Percentiles rank a stretch among this genome's conserved stretches.
phyloP scores from a whole-genome alignment of 2,797 vertebrate species.

The Toxotes lorentzi region DNA sequence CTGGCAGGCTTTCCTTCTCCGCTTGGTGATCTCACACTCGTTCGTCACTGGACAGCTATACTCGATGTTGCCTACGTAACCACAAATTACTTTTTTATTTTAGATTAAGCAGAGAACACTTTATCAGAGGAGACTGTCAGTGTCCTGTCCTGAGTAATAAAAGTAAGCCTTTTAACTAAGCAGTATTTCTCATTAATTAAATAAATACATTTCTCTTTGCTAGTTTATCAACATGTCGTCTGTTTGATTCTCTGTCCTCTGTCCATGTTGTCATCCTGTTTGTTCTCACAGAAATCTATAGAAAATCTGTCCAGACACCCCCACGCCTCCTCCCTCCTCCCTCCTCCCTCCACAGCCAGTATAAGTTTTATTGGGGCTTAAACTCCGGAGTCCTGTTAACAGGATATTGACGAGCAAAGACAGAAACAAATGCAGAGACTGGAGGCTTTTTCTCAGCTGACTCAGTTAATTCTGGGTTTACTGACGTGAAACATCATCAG shows the following conservation, averaged over 20 bases:
- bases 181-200: no score
- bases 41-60: conserved; percentile 85
- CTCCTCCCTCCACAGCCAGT: background rate
- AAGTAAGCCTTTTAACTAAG: no score
- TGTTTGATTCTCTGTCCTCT: background rate
- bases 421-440: background rate
- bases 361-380: background rate
- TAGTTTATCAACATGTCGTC: background rate
- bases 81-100: conserved; percentile 13
- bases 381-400: background rate
- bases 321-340: background rate
- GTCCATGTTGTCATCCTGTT: background rate
- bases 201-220: no score
- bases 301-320: background rate
- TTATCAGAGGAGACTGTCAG: no score
- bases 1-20: conserved; percentile 86
- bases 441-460: background rate
- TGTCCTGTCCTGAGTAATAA: no score
- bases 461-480: background rate
- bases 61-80: conserved; percentile 84
- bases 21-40: conserved; percentile 86
- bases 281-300: conserved; percentile 30
- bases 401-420: background rate
- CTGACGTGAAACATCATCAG: no score
- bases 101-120: no score